Conservation (phyloP, 1,140 invertebrate genomes). For the Diorhabda elongata region DNA sequence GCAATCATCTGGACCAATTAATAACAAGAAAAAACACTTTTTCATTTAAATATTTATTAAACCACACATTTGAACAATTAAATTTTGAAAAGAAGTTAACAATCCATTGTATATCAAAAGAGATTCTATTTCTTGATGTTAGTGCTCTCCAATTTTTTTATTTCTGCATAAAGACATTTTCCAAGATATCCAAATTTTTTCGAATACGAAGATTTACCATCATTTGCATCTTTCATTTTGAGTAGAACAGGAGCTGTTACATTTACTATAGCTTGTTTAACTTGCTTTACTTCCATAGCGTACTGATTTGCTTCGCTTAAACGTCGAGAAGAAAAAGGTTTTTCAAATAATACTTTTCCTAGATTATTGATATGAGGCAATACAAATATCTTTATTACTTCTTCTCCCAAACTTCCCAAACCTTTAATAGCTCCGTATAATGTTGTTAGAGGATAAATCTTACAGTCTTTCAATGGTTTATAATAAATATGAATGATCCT, state of each 20-base stretch:
- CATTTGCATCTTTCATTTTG: constrained; percentile 24
- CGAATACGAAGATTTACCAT: constrained; percentile 26
- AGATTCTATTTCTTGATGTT: constrained; percentile 5
- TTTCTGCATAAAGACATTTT: constrained; percentile 28
- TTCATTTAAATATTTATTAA: no score
- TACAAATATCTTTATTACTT: constrained; percentile 25
- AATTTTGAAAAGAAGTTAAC: no score
- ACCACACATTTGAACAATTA: no score
- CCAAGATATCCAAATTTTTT: constrained; percentile 35
- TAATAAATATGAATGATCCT: constrained; percentile 31
- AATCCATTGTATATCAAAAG: no score
- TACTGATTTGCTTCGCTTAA: constrained; percentile 24
- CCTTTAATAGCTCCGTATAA: constrained; percentile 35
- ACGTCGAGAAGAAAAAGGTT: constrained; percentile 15
- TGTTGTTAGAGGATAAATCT: constrained; percentile 25
- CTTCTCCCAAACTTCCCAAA: constrained; percentile 32
- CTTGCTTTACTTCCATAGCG: constrained; percentile 27
- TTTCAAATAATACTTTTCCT: constrained; percentile 26
- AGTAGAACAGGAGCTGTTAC: constrained; percentile 28
- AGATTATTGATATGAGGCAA: constrained; percentile 23
- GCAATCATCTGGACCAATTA: no score
- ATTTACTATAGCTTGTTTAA: constrained; percentile 29
- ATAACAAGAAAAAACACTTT: no score
- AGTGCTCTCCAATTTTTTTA: constrained; percentile 31
- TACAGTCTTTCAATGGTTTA: constrained; percentile 22